These are phyloP conservation scores for Ecdyonurus torrentis DNA, from an alignment of 2,888 invertebrate genomes.

Conservation along the genomic window DNA sequence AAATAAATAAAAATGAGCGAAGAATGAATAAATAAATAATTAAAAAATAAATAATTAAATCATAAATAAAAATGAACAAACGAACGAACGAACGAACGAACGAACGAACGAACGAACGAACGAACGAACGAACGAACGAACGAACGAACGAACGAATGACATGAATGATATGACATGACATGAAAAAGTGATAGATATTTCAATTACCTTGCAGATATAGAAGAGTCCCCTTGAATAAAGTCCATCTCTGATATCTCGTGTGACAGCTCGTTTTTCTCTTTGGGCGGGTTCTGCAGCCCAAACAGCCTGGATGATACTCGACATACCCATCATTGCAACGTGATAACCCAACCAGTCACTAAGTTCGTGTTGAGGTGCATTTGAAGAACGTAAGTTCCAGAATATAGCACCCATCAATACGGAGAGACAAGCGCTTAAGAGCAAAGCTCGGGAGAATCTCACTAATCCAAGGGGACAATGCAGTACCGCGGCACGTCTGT, in stretches of 20 bases:
- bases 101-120: too few species aligned
- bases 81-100: not conserved
- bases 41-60: constrained; percentile 53
- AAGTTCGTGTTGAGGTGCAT: constrained; percentile 35
- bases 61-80: constrained; percentile 36
- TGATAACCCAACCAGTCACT: constrained; percentile 51
- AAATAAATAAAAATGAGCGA: constrained; percentile 14
- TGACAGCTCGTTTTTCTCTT: constrained; percentile 37
- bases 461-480: constrained; percentile 23
- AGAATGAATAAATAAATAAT: too few species aligned
- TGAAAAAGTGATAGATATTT: too few species aligned
- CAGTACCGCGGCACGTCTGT: constrained; percentile 48
- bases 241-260: constrained; percentile 62
- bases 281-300: constrained; percentile 32
- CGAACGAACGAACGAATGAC: too few species aligned
- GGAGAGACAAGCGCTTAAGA: constrained; percentile 66
- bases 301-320: constrained; percentile 57
- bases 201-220: not conserved
- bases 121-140: too few species aligned
- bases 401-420: constrained; percentile 72
- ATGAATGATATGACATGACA: too few species aligned
- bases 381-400: constrained; percentile 71
- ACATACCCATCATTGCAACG: constrained; percentile 63
- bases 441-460: constrained; percentile 57
- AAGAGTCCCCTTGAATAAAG: constrained; percentile 2